phyloP scores from a whole-genome alignment of 2,113 vertebrate genomes.

The Oxygymnocypris stewartii region DNA sequence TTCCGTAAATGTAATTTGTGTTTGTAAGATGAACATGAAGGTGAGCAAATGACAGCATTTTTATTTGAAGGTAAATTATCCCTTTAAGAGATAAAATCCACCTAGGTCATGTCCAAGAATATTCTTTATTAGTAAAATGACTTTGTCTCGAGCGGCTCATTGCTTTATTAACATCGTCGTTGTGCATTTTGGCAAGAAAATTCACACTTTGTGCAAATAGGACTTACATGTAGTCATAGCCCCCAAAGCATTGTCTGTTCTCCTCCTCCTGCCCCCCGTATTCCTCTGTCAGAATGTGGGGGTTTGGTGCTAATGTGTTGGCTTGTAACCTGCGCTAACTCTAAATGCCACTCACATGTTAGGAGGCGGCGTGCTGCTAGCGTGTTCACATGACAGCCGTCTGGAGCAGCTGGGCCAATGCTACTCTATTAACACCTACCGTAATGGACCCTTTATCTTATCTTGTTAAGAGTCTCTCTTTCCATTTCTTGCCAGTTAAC shows the following conservation, averaged over 20 bases:
- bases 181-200: neutral
- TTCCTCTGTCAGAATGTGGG: slow-evolving; percentile 16
- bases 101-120: neutral
- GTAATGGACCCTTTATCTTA: slow-evolving; percentile 45
- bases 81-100: neutral
- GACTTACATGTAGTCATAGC: neutral
- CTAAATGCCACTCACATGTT: slow-evolving; percentile 52
- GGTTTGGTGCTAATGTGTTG: slow-evolving; percentile 48
- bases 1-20: neutral
- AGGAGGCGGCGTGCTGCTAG: slow-evolving; percentile 38
- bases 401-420: slow-evolving; percentile 68
- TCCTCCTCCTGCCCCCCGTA: neutral
- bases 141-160: neutral
- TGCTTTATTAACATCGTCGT: neutral
- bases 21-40: neutral
- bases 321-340: slow-evolving; percentile 52
- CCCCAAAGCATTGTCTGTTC: neutral
- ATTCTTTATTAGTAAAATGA: neutral
- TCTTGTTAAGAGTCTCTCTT: slow-evolving; percentile 40
- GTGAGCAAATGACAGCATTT: neutral
- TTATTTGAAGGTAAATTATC: neutral
- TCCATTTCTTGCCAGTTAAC: slow-evolving; percentile 16
- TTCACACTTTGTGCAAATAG: neutral
- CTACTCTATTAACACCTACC: slow-evolving; percentile 71
- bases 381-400: slow-evolving; percentile 44